Evolutionary conservation across 2,797 vertebrate species (phyloP), one percentile per base, ranked within the genome.

Genomic region (Hephaestus fuliginosus): DNA sequence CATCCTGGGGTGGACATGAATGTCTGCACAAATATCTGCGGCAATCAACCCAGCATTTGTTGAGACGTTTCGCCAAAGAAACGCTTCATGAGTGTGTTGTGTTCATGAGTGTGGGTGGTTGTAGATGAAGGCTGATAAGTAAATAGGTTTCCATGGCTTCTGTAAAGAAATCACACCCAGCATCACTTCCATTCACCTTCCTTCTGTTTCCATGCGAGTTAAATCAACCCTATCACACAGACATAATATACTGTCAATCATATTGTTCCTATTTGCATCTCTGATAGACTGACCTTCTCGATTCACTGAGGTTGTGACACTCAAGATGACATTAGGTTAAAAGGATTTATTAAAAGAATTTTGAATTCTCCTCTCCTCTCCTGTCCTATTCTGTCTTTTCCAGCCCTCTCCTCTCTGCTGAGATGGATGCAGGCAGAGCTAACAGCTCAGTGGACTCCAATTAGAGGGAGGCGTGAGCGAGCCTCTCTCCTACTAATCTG

Each of bases 371-470:
- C 18, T 15, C 18, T 51, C 44, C 33, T 36, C 4, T 36, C 4
- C 33, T 36, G 33, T 25, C 25, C 25, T 25, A 25, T 25, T 25
- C 25, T 25, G 25, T 25, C 25, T 25, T 25, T 25, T 25, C 25
- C 25, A 25, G 25, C 25, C 25, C 25, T 25, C 25, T 41, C 12
- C 13, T n/a, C 22, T 25, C 11, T 10, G 20, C 17, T 56, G 51
- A 67, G 63, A 76, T n/a, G 61, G 46, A 85, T 66, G 71, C 68
- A 70, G 66, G 43, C 43, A 68, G 66, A 10, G 60, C 57, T 57
- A 74, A 77, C 65, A 72, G 74, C 87, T 78, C 85, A 76, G 84
- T 70, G 25, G 82, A 84, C 70, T 85, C 85, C 86, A 88, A 82
- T 88, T 88, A 90, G 75, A 74, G 41, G 66, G 73, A 78, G 85